Conservation (phyloP, 2,797 vertebrate species). For the Odontamblyopus rebecca region DNA sequence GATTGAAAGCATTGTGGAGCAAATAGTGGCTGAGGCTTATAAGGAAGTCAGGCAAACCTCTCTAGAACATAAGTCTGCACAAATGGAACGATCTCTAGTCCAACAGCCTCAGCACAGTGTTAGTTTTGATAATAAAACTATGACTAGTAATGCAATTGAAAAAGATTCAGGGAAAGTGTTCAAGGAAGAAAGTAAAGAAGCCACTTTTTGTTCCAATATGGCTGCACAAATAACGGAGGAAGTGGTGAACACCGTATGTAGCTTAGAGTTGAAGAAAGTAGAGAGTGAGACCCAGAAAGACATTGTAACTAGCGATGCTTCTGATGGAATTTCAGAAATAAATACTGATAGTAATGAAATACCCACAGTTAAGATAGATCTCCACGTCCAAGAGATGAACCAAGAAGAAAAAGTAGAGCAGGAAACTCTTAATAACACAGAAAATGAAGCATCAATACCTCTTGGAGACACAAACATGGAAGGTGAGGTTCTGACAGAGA, state of each 20-base stretch:
- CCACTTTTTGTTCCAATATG: background rate
- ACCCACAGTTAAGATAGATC: background rate
- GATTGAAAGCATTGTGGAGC: background rate
- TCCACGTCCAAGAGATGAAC: background rate
- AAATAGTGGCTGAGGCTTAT: slow-evolving; percentile 8
- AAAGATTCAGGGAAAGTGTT: background rate
- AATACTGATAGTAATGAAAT: background rate
- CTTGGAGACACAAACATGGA: background rate
- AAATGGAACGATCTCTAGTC: background rate
- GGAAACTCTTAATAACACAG: background rate
- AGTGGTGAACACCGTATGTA: background rate
- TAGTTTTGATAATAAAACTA: background rate
- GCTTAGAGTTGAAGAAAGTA: background rate
- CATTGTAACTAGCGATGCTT: background rate
- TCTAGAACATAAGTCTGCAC: background rate
- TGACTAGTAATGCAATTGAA: background rate
- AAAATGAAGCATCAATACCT: background rate
- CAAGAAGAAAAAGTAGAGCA: background rate
- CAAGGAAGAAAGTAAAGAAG: background rate
- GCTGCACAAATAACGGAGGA: slow-evolving; percentile 1
- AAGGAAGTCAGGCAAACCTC: background rate
- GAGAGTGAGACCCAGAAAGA: background rate
- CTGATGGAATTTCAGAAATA: background rate
- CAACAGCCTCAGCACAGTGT: background rate
- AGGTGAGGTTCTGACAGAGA: background rate